These are phyloP conservation scores for Globia sparganii DNA, from an alignment of 2,888 invertebrate species.

Conservation along the genomic window DNA sequence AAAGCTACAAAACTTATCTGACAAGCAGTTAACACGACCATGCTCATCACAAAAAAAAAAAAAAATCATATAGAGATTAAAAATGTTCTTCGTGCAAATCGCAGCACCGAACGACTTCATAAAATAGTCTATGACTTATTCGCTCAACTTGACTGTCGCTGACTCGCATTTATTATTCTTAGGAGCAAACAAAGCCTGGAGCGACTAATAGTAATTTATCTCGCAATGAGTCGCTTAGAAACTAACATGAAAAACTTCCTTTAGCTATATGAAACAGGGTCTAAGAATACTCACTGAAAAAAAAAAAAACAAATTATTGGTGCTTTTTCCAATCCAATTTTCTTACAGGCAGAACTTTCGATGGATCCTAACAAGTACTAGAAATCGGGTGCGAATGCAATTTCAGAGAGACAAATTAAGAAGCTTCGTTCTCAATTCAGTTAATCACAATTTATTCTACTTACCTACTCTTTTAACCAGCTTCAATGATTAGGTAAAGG, in stretches of 20 bases:
- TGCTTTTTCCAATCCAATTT: neutral
- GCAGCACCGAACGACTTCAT: neutral
- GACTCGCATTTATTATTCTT: slow-evolving; percentile 9
- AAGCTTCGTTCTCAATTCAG: neutral
- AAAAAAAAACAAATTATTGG: no score
- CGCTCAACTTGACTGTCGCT: neutral
- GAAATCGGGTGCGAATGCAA: neutral
- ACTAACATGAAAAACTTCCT: neutral
- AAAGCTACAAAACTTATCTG: no score
- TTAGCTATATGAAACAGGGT: neutral
- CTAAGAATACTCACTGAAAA: neutral
- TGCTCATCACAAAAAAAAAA: no score
- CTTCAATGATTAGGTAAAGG: neutral
- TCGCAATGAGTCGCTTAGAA: neutral
- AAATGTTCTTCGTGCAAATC: neutral
- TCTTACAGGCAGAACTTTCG: no score
- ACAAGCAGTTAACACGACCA: no score
- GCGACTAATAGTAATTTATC: slow-evolving; percentile 6
- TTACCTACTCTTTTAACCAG: no score
- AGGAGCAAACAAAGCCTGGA: slow-evolving; percentile 6
- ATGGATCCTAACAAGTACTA: neutral
- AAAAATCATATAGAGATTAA: no score
- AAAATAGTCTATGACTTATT: neutral
- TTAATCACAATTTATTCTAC: neutral
- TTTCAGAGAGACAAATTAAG: neutral